Evolutionary conservation across 2,888 invertebrate genomes (phyloP), one percentile per base, ranked within the genome.

Genomic region (Eudasyphora cyanicolor): DNA sequence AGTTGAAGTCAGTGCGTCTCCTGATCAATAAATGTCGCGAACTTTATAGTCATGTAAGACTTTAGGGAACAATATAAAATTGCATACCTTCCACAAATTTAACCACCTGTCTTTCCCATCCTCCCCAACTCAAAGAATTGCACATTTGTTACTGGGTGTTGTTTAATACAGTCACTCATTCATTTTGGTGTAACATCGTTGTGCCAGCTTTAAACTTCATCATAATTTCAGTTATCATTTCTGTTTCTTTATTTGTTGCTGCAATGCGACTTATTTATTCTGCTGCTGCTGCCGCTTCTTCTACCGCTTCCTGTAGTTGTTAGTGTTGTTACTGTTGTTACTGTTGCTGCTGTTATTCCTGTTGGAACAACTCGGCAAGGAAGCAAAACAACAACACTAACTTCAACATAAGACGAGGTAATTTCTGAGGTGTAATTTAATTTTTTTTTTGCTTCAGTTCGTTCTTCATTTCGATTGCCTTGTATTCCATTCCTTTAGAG

Each of bases 381-480:
- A 10, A 12, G 24, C 57, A 27, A 27, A 27, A n/a, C n/a, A 57
- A 57, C 24, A 27, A 21, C 57, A 57, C 21, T 24, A 54, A 57
- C 70, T 29, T 21, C 24, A 42, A 75, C 74, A 77, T 8, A 77
- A 84, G 80, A 79, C 64, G 64, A 76, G 74, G 76, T 82, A 85
- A 85, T 82, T 82, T 71, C 69, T 77, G 76, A 84, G 79, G 78
- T 86, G 79, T 82, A 85, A 81, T 84, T 86, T 84, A 77, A 80
- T 75, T 78, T 77, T 81, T 76, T 78, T 75, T 38, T 19, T 35
- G 67, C 51, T 76, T 29, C 8, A 12, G 57, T 76, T 74, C 27
- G 38, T 79, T 75, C 73, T 64, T 70, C 24, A 71, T 17, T 62
- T 64, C 64, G 64, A 19, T 35, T 64, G 64, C 64, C 38, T 38